These are phyloP conservation scores for Zonotrichia leucophrys DNA, from an alignment of 2,113 vertebrate species.

Conservation along the genomic window DNA sequence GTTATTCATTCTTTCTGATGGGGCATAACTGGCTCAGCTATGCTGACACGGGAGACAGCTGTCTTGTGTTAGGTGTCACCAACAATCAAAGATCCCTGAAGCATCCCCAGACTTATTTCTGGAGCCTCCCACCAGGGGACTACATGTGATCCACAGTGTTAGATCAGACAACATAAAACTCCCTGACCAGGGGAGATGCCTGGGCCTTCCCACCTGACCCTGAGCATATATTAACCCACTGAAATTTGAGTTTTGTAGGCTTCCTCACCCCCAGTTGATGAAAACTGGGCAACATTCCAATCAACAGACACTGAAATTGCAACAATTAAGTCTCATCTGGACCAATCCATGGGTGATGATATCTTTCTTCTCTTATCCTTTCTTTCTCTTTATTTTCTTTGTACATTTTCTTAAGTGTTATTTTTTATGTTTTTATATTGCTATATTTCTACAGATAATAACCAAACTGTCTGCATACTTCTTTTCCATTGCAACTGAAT, in stretches of 20 bases:
- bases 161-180: neutral
- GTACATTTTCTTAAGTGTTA: neutral
- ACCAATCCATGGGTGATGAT: neutral
- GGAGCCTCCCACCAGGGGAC: neutral
- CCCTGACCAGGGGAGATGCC: fast-evolving
- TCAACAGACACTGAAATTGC: neutral
- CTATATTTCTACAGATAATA: neutral
- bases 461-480: neutral
- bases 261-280: neutral
- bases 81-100: neutral
- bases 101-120: neutral
- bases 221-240: fast-evolving
- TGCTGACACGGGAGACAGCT: neutral
- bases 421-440: neutral
- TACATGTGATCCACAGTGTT: neutral
- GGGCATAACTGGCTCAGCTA: no score
- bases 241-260: neutral
- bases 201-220: neutral
- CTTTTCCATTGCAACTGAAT: neutral
- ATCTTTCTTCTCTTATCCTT: neutral
- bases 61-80: neutral
- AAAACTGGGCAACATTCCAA: neutral
- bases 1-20: neutral
- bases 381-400: neutral
- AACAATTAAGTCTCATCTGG: neutral